Percentiles rank a stretch among this genome's conserved stretches.
Conservation (phyloP, 35 echinoderm and acorn worm species). For the Apostichopus japonicus region DNA sequence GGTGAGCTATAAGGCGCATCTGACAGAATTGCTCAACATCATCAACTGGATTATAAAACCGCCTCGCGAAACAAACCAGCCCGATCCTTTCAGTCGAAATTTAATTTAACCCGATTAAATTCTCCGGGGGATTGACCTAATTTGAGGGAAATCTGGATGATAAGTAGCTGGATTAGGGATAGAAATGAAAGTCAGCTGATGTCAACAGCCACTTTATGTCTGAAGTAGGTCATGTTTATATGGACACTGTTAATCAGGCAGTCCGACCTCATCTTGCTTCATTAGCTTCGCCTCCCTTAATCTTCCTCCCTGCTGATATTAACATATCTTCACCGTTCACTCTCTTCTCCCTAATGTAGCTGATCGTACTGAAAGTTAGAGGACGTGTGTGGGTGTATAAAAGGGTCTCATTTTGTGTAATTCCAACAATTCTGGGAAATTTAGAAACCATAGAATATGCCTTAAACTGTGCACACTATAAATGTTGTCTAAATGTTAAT, state of each 20-base stretch:
- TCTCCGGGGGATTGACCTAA: slow-evolving; percentile 20
- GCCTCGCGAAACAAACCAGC: background rate
- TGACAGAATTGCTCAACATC: background rate
- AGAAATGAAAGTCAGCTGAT: background rate
- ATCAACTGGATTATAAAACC: background rate
- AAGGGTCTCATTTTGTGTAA: too few species aligned
- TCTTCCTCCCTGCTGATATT: too few species aligned
- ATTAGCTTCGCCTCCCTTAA: too few species aligned
- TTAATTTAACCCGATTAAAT: slow-evolving; percentile 35
- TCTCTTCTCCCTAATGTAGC: too few species aligned
- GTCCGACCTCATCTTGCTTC: background rate
- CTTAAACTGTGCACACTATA: too few species aligned
- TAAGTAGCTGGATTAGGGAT: slow-evolving; percentile 2
- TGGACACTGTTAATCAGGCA: background rate
- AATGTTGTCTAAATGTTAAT: too few species aligned
- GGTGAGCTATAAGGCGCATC: background rate
- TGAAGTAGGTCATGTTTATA: background rate
- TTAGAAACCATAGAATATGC: too few species aligned
- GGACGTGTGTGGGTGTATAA: too few species aligned
- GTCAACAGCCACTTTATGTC: background rate
- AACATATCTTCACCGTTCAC: too few species aligned
- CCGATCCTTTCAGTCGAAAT: background rate
- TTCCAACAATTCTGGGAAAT: too few species aligned
- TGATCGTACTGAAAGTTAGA: too few species aligned
- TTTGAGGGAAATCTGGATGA: background rate